Percentiles rank a stretch among this genome's conserved stretches.
Conservation (phyloP, 2,888 invertebrate species). For the Oscheius sp. region DNA sequence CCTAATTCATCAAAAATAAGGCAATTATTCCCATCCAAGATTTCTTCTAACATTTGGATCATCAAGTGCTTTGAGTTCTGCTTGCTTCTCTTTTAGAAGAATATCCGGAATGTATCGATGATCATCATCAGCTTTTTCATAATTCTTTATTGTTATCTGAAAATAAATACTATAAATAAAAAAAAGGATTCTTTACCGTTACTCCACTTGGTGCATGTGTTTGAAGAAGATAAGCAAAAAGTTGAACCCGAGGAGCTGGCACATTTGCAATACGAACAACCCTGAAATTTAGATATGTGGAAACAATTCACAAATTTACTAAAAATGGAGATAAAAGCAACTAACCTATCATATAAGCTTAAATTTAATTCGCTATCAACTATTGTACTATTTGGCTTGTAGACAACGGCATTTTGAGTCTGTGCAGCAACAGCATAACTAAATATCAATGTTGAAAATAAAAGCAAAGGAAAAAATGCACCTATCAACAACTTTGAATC, state of each 20-base stretch:
- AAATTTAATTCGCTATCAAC: slow-evolving; percentile 61
- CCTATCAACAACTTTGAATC: slow-evolving; percentile 68
- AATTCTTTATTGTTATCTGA: slow-evolving; percentile 67
- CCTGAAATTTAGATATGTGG: slow-evolving; percentile 2
- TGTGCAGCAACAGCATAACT: slow-evolving; percentile 70
- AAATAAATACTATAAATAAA: not conserved
- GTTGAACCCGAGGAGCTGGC: slow-evolving; percentile 61
- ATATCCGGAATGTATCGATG: slow-evolving; percentile 70
- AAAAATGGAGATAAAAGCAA: slow-evolving; percentile 29
- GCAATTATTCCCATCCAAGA: slow-evolving; percentile 69
- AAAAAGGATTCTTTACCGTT: slow-evolving; percentile 40
- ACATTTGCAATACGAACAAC: slow-evolving; percentile 49
- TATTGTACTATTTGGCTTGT: slow-evolving; percentile 64
- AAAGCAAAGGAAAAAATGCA: slow-evolving; percentile 32
- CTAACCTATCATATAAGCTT: slow-evolving; percentile 63
- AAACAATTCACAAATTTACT: too few relatives aligned
- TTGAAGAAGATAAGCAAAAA: slow-evolving; percentile 62
- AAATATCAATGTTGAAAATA: slow-evolving; percentile 36
- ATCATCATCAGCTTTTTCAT: slow-evolving; percentile 69
- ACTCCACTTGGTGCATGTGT: slow-evolving; percentile 69
- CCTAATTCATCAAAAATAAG: not conserved
- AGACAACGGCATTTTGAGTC: slow-evolving; percentile 59
- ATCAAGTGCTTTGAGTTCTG: slow-evolving; percentile 69
- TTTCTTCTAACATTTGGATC: slow-evolving; percentile 66
- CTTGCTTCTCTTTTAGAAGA: slow-evolving; percentile 65